Base-by-base conservation (phyloP, 2,888 invertebrate species). In the Pristionchus maxplancki region DNA sequence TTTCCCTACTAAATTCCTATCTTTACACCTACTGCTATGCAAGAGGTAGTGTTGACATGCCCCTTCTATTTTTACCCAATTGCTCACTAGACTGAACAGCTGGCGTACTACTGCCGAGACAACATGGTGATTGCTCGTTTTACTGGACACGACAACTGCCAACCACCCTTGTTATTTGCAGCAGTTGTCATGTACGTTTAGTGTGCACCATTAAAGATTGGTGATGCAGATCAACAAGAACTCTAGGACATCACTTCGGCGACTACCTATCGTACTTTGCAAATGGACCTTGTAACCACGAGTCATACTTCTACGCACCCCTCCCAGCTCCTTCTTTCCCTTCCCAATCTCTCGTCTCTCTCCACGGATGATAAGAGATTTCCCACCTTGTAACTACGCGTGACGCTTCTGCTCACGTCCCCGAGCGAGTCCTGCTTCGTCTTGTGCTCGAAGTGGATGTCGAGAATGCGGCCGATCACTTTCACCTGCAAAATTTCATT, bases 391-490 rank as follows among this genome's bases (percentile, higher is more conserved):
- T 86, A 86, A 20, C 34, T 48, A 20, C 86, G 86, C 11, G 86
- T 67, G 48, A 86, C 37, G 48, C 11, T 50, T 31, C 86, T n/a
- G 31, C 37, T n/a, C 40, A 86, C 86, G 13, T 78, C 53, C 9
- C 87, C 87, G 28, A 58, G 31, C 31, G 20, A 9, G 53, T 87
- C 87, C 28, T 28, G 8, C 24, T 74, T 48, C 37, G 1, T 3
- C 31, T n/a, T 28, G 78, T 87, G 87, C 78, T 87, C 87, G 53
- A 87, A 78, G 58, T 87, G 87, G 28, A 87, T 87, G 44, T 87
- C 87, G 53, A 87, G 53, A 2, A 78, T 40, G 50, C 34, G 28
- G 1, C 58, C 58, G 53, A 87, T 44, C 50, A 78, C 78, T 78
- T 87, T 87, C 15, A 87, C 87, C 87, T 87, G 53, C 0, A 87